Evolutionary conservation across 1,140 invertebrate species (phyloP), one percentile per base, ranked within the genome.

Genomic region (Drosophila lacertosa): DNA sequence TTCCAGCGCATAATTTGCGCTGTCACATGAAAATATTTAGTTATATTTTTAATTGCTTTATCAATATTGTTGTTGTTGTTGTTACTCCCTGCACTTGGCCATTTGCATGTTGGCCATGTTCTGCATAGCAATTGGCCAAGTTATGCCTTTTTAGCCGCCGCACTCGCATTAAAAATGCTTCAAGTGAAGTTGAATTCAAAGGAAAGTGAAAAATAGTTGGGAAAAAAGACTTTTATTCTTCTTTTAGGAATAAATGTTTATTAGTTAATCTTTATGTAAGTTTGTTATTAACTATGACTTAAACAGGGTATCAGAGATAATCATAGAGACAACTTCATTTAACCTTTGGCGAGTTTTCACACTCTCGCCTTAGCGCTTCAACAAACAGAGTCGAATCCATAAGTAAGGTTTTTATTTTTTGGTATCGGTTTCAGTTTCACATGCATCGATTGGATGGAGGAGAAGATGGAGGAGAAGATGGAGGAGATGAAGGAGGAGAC

Each of bases 41-140:
- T 67, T 55, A 78, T 73, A 64, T 79, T 78, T 81, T 84, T 84
- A 84, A 84, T 84, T 84, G 81, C 82, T 84, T 75, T 84, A 84
- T 84, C 81, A 84, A 68, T 70, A 50, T 51, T 39, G 51, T 73
- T 69, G 72, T 57, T 59, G 66, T 39, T 44, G 32, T 39, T 69
- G 10, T 2, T 29, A 7, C 58, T 60, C 37, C 37, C 15, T 20
- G 39, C 11, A 40, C 44, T 40, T 55, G 50, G 20, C 51, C 24
- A 50, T 86, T 86, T 80, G 80, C 80, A 84, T 84, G 67, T 73
- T 74, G 39, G 63, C 55, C 68, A n/a, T 54, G 67, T 58, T 74
- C 64, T 86, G 81, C 81, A 84, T 84, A 84, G 67, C 78, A 84
- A 84, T 84, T 74, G 68, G 55, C 48, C 63, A 67, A 57, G 13